Conservation (phyloP, 2,113 vertebrate genomes). For the Acanthisitta chloris region DNA sequence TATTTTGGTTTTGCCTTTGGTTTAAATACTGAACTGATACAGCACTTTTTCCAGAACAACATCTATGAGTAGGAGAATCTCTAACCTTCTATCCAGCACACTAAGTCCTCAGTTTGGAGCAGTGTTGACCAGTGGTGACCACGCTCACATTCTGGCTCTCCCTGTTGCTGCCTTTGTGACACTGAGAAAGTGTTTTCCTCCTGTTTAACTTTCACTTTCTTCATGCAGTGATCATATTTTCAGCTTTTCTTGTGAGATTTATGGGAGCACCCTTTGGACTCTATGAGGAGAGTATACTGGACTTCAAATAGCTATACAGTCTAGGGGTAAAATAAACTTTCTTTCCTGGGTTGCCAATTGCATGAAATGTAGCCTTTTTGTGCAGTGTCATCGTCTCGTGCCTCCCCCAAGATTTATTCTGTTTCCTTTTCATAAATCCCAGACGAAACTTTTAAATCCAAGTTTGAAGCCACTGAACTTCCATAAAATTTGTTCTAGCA, state of each 20-base stretch:
- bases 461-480: conserved; percentile 8
- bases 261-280: not conserved
- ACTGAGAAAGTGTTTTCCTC: not conserved
- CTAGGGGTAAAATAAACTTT: not conserved
- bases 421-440: conserved; percentile 1
- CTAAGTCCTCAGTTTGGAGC: not conserved
- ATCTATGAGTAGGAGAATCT: not conserved
- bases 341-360: not conserved
- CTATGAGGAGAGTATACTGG: not conserved
- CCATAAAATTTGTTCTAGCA: not conserved
- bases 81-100: not conserved
- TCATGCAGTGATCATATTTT: not conserved
- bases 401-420: not conserved
- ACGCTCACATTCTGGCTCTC: not conserved
- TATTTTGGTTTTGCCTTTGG: not conserved
- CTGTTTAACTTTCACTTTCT: not conserved
- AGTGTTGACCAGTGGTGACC: not conserved
- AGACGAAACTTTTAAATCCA: not conserved
- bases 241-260: not conserved
- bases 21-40: not conserved
- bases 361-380: not conserved
- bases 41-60: not conserved
- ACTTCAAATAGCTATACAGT: not conserved
- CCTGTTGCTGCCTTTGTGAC: not conserved
- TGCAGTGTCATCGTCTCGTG: no score